Base-by-base conservation (phyloP, 2,888 invertebrate genomes). In the Morinoia aosen region DNA sequence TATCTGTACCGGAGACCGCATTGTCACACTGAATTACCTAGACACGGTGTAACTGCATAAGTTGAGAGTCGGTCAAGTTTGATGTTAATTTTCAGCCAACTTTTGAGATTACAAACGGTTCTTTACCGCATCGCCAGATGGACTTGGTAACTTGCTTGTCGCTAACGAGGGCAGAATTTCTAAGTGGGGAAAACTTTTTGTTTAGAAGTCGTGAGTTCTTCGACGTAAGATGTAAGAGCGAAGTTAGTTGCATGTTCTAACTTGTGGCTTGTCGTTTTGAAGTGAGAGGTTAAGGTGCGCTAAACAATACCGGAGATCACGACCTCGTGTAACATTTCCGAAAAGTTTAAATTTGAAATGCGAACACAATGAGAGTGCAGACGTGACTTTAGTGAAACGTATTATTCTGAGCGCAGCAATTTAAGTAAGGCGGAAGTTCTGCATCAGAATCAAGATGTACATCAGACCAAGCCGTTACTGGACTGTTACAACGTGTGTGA, bases 161-260 rank as follows among this genome's bases (percentile, higher is more conserved):
- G 76, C 76, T 76, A 76, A 76, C 76, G 76, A 76, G 25, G 76
- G 76, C 76, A 76, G 76, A 76, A 76, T 76, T 76, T 76, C 76
- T 33, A 25, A 76, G 33, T 76, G 76, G 76, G 25, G 76, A 76
- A 33, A 25, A 25, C 33, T 76, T 76, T 76, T 76, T 76, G 76
- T 76, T 76, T 76, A 76, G 76, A 76, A 76, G 76, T 76, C 33
- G 19, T 33, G 76, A 76, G 76, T 76, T 76, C 76, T 76, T 76
- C 76, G 76, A 76, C 8, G 76, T 76, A 76, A 76, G 76, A 76
- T 33, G 76, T 16, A 76, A 76, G 76, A 76, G 76, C 76, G 76
- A 76, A 76, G 76, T 76, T 33, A 14, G 25, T 33, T 33, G 76
- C 76, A 76, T 14, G 76, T 76, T 33, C 33, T 76, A 33, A 76